Evolutionary conservation across 2,888 invertebrate genomes (phyloP).

Genomic region (Mimas tiliae): DNA sequence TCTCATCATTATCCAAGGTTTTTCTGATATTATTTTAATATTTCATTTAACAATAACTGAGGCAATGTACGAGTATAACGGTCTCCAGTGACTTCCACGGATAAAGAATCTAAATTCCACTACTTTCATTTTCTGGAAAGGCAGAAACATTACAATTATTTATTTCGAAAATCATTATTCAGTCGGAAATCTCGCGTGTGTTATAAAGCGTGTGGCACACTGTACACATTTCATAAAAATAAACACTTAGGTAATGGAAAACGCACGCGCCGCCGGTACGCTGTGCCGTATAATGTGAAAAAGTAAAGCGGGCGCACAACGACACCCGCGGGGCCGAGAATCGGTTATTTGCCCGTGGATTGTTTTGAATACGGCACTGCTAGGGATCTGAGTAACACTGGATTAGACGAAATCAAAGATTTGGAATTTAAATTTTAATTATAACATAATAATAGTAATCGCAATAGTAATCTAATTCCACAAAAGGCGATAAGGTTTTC

Average conservation of each 20-base stretch:
- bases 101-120: neutral
- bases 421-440: neutral
- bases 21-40: no score
- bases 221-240: conserved; percentile 72
- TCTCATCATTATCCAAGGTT: no score
- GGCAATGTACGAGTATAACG: neutral
- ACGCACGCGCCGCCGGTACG: conserved; percentile 54
- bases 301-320: conserved; percentile 76
- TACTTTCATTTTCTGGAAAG: neutral
- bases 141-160: conserved; percentile 47
- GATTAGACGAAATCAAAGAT: conserved; percentile 39
- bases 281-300: conserved; percentile 45
- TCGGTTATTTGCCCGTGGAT: conserved; percentile 80
- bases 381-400: conserved; percentile 51
- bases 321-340: conserved; percentile 73
- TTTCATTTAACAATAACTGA: no score
- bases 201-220: conserved; percentile 58
- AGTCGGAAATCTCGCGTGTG: conserved; percentile 55
- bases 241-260: conserved; percentile 78
- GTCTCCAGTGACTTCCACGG: neutral
- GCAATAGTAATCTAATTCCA: neutral
- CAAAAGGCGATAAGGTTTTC: no score
- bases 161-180: conserved; percentile 31
- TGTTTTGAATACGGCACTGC: conserved; percentile 73
- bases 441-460: no score